Conservation (phyloP, 2,113 vertebrate genomes). For the rabbit (Oryctolagus cuniculus) region DNA sequence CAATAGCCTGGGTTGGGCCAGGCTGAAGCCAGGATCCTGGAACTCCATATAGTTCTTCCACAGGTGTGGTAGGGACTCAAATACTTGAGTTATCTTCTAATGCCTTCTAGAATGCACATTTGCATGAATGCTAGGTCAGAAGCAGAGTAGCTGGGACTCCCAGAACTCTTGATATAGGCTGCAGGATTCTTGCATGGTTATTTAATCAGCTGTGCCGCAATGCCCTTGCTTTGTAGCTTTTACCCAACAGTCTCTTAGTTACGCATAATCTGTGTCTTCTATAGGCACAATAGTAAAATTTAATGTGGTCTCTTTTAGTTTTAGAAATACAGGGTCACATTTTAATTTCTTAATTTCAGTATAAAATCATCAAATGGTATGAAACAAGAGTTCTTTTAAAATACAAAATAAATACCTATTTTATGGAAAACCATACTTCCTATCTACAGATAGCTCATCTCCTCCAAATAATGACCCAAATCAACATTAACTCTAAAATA, state of each 20-base stretch:
- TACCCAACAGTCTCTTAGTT: background rate
- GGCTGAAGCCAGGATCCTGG: too few relatives aligned
- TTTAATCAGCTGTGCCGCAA: too few relatives aligned
- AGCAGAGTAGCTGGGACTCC: too few relatives aligned
- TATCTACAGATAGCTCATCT: slow-evolving; percentile 88
- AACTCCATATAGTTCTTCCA: too few relatives aligned
- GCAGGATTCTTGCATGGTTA: too few relatives aligned
- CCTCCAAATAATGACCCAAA: slow-evolving; percentile 88
- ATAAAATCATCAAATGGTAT: slow-evolving; percentile 92
- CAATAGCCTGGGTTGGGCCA: too few relatives aligned
- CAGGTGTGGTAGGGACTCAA: too few relatives aligned
- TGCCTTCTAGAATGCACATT: too few relatives aligned
- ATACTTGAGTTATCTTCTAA: too few relatives aligned
- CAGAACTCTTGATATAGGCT: too few relatives aligned
- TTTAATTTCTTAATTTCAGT: slow-evolving; percentile 94
- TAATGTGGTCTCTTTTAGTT: slow-evolving; percentile 24
- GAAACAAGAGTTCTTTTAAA: slow-evolving; percentile 92
- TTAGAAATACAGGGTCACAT: slow-evolving; percentile 93
- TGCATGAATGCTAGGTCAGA: too few relatives aligned
- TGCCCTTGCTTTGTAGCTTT: background rate
- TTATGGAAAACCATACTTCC: slow-evolving; percentile 90
- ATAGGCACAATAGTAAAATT: background rate
- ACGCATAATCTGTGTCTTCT: background rate
- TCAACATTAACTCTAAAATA: slow-evolving; percentile 89
- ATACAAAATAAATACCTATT: slow-evolving; percentile 93